These are phyloP conservation scores for Sabellastarte sp. DNA, from an alignment of 2,888 invertebrate genomes.

Conservation along the genomic window DNA sequence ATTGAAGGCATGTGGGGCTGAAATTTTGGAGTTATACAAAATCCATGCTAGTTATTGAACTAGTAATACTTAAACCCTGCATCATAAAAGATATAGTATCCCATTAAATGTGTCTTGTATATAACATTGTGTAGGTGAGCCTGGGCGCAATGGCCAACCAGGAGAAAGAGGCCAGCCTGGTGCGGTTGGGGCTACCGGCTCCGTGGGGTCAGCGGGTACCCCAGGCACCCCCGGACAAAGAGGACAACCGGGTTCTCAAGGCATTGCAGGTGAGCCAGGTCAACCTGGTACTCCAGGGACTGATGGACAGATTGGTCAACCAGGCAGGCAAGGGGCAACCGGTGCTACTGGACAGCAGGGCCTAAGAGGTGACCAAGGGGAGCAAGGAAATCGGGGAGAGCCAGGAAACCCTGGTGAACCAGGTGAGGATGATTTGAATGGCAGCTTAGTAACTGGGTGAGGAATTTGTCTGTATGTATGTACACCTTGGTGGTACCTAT, in stretches of 20 bases:
- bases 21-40: too few relatives aligned
- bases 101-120: too few relatives aligned
- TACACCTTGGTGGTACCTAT: too few relatives aligned
- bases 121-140: too few relatives aligned
- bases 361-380: slow-evolving; percentile 3
- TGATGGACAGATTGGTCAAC: not conserved
- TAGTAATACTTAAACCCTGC: too few relatives aligned
- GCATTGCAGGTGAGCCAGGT: not conserved
- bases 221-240: slow-evolving; percentile 5
- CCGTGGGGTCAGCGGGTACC: slow-evolving; percentile 9
- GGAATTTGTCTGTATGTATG: too few relatives aligned
- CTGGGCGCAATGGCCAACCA: slow-evolving; percentile 6
- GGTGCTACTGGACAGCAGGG: slow-evolving; percentile 5
- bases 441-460: too few relatives aligned
- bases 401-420: not conserved
- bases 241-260: slow-evolving; percentile 3
- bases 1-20: too few relatives aligned
- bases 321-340: not conserved
- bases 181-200: slow-evolving; percentile 12
- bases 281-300: slow-evolving; percentile 6
- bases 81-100: too few relatives aligned
- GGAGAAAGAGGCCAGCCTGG: slow-evolving; percentile 16
- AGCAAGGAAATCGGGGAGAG: slow-evolving; percentile 3
- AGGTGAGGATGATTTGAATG: too few relatives aligned
- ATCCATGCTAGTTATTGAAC: too few relatives aligned